Conservation (phyloP, 30 jellyfish, hydroid and myxozoan species). For the Catostylus mosaicus region DNA sequence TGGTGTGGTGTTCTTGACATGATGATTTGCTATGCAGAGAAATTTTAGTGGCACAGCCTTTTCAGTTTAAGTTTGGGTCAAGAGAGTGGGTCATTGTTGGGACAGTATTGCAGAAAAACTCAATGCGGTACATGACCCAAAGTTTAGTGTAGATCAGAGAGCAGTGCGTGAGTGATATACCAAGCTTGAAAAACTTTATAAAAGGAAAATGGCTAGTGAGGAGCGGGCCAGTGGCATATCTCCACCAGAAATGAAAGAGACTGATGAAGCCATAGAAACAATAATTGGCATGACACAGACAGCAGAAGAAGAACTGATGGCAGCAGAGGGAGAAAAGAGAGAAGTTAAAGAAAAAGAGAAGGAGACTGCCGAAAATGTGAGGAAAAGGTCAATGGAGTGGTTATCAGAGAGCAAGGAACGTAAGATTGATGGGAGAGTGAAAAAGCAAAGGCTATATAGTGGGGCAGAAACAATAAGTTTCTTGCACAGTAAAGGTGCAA, state of each 20-base stretch:
- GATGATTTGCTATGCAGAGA: slow-evolving; percentile 14
- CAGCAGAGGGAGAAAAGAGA: not conserved
- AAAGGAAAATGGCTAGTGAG: slow-evolving; percentile 23
- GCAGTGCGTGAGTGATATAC: slow-evolving; percentile 20
- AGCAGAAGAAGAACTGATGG: slow-evolving; percentile 8
- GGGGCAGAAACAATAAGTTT: not conserved
- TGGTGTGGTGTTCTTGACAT: slow-evolving; percentile 34
- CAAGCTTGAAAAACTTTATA: not conserved
- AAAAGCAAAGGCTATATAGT: not conserved
- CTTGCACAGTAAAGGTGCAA: slow-evolving; percentile 2
- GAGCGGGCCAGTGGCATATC: slow-evolving; percentile 26
- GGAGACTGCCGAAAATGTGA: slow-evolving; percentile 21
- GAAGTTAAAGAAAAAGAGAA: slow-evolving; percentile 3
- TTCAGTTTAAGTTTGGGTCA: slow-evolving; percentile 9
- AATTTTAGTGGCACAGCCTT: slow-evolving; percentile 16
- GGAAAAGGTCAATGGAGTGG: slow-evolving; percentile 35
- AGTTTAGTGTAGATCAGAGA: slow-evolving; percentile 15
- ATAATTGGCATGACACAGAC: slow-evolving; percentile 20
- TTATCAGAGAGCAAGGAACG: not conserved
- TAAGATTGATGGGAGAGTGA: not conserved
- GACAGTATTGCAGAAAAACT: not conserved
- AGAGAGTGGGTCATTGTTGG: slow-evolving; percentile 44
- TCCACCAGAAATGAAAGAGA: not conserved
- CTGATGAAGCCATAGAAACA: slow-evolving; percentile 2
- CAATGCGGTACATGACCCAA: slow-evolving; percentile 8